These are phyloP conservation scores for Ascaphus truei DNA, from an alignment of 2,113 vertebrate species.

Conservation along the genomic window DNA sequence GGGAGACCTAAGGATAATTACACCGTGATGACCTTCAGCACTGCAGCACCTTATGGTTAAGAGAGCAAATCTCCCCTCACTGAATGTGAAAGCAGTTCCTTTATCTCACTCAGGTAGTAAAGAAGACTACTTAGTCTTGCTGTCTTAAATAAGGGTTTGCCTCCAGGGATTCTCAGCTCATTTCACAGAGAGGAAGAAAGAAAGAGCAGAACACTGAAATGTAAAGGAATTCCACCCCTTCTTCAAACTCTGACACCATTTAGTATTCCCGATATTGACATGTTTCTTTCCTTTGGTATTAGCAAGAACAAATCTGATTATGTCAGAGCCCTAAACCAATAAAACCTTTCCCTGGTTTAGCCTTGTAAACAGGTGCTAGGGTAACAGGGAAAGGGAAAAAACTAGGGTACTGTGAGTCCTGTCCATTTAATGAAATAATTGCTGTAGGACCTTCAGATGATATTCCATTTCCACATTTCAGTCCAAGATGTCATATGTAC, in stretches of 20 bases:
- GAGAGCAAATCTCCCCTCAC: background rate
- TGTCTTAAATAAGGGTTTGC: background rate
- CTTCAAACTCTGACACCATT: background rate
- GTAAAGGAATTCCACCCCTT: background rate
- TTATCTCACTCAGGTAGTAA: background rate
- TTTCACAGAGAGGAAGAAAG: too few relatives aligned
- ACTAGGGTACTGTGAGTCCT: too few relatives aligned
- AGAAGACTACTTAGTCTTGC: background rate
- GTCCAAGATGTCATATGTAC: too few relatives aligned
- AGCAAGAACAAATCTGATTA: slow-evolving; percentile 19
- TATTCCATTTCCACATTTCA: too few relatives aligned
- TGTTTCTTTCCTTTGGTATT: slow-evolving; percentile 7
- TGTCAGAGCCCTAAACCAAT: slow-evolving; percentile 15
- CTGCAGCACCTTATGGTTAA: background rate
- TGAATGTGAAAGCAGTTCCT: background rate
- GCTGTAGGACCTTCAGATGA: too few relatives aligned
- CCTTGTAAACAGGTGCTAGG: background rate
- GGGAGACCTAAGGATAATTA: too few relatives aligned
- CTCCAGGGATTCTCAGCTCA: background rate
- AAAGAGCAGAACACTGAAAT: background rate
- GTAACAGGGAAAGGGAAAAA: too few relatives aligned
- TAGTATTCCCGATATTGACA: background rate
- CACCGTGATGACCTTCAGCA: background rate
- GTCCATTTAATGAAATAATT: too few relatives aligned
- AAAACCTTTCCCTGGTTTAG: slow-evolving; percentile 1